Evolutionary conservation across 35 echinoderm and acorn worm species (phyloP).

Genomic region (Holothuria glaberrima): DNA sequence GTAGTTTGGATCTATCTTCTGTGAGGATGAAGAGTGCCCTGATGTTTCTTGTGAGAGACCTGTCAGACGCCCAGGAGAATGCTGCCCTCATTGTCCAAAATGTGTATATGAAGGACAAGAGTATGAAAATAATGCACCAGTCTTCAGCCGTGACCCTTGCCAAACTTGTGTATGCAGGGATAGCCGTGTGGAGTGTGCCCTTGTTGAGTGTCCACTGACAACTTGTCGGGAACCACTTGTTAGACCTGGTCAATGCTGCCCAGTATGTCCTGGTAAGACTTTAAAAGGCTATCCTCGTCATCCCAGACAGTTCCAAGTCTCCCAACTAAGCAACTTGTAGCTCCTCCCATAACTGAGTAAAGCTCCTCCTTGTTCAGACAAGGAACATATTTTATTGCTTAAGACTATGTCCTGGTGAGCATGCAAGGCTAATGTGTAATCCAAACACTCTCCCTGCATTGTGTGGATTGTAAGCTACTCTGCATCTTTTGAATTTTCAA

Average conservation of each 20-base stretch:
- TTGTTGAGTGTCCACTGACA: conserved; percentile 21
- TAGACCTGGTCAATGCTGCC: conserved; percentile 11
- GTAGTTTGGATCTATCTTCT: conserved; percentile 70
- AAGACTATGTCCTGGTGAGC: too few relatives aligned
- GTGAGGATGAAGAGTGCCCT: conserved; percentile 62
- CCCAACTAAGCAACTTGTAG: too few relatives aligned
- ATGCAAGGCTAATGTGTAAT: too few relatives aligned
- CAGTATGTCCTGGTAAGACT: background rate
- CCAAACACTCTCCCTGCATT: too few relatives aligned
- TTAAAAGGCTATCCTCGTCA: background rate
- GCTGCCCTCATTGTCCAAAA: conserved; percentile 74
- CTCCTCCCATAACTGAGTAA: too few relatives aligned
- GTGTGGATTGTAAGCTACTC: too few relatives aligned
- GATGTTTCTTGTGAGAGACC: conserved; percentile 61
- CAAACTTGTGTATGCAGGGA: conserved; percentile 7
- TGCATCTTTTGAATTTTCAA: too few relatives aligned
- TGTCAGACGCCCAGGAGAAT: conserved; percentile 61
- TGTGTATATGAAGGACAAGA: conserved; percentile 45
- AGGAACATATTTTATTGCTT: too few relatives aligned
- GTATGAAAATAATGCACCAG: background rate
- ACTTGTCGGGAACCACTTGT: background rate
- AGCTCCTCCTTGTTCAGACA: too few relatives aligned
- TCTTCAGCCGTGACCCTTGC: conserved; percentile 5
- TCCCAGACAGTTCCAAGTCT: too few relatives aligned
- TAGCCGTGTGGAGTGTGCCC: background rate